phyloP scores from a whole-genome alignment of 2,888 invertebrate species.

The Cecidostiba fungosa region DNA sequence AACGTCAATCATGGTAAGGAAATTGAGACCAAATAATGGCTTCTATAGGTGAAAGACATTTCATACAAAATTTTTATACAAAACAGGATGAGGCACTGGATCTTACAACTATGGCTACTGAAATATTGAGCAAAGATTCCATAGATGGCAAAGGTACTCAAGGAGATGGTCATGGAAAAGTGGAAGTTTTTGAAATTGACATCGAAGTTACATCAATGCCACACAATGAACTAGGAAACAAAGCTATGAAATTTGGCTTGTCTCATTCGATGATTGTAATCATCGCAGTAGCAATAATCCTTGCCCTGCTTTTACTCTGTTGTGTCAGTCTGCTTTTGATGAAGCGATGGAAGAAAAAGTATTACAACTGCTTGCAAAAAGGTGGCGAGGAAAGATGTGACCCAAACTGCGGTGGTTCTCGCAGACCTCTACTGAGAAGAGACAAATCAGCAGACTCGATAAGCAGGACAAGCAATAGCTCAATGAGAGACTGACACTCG shows the following conservation, averaged over 20 bases:
- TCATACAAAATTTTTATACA: background rate
- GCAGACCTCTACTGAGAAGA: constrained; percentile 58
- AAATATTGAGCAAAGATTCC: constrained; percentile 32
- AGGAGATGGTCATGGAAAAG: background rate
- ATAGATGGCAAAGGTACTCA: background rate
- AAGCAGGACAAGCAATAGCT: constrained; percentile 53
- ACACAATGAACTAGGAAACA: background rate
- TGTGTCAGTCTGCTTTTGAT: constrained; percentile 52
- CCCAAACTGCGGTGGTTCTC: constrained; percentile 45
- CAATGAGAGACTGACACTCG: constrained; percentile 27
- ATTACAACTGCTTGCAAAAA: constrained; percentile 60
- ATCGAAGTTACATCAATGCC: constrained; percentile 41
- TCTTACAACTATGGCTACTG: constrained; percentile 15
- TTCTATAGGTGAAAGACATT: background rate
- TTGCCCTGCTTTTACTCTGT: constrained; percentile 55
- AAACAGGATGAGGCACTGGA: constrained; percentile 5
- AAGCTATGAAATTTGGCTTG: background rate
- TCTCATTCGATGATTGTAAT: constrained; percentile 43
- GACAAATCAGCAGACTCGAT: constrained; percentile 55
- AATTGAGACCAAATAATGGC: constrained; percentile 3
- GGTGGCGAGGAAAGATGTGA: constrained; percentile 43
- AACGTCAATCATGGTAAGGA: constrained; percentile 32
- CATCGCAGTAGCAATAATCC: constrained; percentile 32
- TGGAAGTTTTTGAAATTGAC: constrained; percentile 47
- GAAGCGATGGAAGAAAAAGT: constrained; percentile 60